Percentiles rank a stretch among this genome's conserved stretches.
These are phyloP conservation scores for Chymomyza caudatula DNA, from an alignment of 2,888 invertebrate genomes.

Conservation along the genomic window DNA sequence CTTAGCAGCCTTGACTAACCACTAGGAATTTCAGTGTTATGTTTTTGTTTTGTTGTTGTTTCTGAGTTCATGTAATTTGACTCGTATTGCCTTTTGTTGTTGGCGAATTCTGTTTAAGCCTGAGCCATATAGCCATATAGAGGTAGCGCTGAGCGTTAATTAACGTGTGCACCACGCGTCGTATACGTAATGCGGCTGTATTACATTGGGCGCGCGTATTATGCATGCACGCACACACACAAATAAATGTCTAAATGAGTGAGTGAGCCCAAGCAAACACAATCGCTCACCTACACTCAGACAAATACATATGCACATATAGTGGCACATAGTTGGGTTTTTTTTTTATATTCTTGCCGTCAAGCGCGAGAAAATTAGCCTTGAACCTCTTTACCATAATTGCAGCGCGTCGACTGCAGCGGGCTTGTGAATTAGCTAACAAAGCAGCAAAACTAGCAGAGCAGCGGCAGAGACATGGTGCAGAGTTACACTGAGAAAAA, in stretches of 20 bases:
- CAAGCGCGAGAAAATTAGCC: constrained; percentile 64
- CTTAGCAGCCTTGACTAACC: constrained; percentile 42
- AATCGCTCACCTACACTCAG: constrained; percentile 14
- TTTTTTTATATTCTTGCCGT: constrained; percentile 23
- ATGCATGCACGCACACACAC: constrained; percentile 32
- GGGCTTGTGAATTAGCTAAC: constrained; percentile 40
- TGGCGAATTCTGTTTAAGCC: neutral
- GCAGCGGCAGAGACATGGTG: constrained; percentile 23
- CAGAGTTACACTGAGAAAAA: constrained; percentile 16
- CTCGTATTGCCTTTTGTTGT: constrained; percentile 21
- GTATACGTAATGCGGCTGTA: constrained; percentile 63
- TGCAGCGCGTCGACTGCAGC: constrained; percentile 44
- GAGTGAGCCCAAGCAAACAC: constrained; percentile 33
- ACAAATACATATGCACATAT: neutral
- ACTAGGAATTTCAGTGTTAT: constrained; percentile 15
- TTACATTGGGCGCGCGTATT: constrained; percentile 62
- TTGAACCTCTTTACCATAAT: constrained; percentile 63
- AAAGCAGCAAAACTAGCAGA: constrained; percentile 1
- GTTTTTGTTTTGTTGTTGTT: constrained; percentile 1
- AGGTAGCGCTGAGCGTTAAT: constrained; percentile 44
- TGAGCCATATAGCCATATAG: neutral
- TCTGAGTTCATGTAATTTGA: constrained; percentile 40
- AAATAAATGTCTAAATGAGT: neutral
- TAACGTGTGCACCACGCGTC: constrained; percentile 43
- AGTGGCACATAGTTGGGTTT: neutral